A percentile compares a stretch with the other conserved stretches of the same genome.
Evolutionary conservation across 2,888 invertebrate species (phyloP).

Genomic region (Podotricha telesiphe): DNA sequence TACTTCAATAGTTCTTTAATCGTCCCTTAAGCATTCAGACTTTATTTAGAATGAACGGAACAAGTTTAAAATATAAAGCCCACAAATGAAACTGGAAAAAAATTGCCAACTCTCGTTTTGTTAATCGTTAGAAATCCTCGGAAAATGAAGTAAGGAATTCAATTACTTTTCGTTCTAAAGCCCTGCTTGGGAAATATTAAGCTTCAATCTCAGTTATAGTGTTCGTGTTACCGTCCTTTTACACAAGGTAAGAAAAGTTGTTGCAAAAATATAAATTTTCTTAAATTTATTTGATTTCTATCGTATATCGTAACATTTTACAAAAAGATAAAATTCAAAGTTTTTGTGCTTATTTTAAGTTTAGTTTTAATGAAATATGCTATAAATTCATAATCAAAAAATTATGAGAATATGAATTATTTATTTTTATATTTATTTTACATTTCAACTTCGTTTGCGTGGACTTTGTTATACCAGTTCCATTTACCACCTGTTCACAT

Average conservation of each 20-base stretch:
- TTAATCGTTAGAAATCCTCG: constrained; percentile 18
- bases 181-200: constrained; percentile 23
- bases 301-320: background rate
- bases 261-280: constrained; percentile 7
- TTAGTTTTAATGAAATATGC: too few relatives aligned
- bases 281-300: constrained; percentile 5
- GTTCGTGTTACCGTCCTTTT: constrained; percentile 21
- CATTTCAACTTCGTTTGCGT: too few relatives aligned
- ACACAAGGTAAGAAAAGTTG: constrained; percentile 12
- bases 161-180: constrained; percentile 22
- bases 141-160: constrained; percentile 17
- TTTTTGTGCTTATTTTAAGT: background rate
- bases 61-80: background rate
- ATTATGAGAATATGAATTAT: too few relatives aligned
- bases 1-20: background rate
- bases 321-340: too few relatives aligned
- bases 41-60: background rate
- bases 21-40: background rate
- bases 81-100: constrained; percentile 10
- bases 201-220: constrained; percentile 26
- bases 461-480: too few relatives aligned
- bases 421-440: too few relatives aligned
- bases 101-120: constrained; percentile 13
- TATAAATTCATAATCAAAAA: too few relatives aligned
- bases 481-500: too few relatives aligned